Evolutionary conservation across 1,140 invertebrate species (phyloP), one percentile per base, ranked within the genome.

Genomic region (Diorhabda carinulata): DNA sequence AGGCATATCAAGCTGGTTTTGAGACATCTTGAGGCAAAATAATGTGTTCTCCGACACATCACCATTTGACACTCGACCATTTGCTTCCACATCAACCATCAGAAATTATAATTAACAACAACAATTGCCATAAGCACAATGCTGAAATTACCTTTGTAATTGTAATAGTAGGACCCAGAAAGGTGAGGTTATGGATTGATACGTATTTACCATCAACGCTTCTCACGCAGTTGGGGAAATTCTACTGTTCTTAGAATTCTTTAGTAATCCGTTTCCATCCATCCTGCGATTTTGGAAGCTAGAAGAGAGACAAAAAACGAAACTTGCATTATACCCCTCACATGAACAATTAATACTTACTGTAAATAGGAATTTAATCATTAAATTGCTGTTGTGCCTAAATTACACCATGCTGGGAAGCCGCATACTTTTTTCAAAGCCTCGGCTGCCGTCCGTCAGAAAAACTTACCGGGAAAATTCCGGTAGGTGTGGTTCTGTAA

Each of bases 151-250:
- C 75, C 57, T 73, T 85, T 85, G 59, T 84, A 83, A 70, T 85
- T 84, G 64, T 76, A 82, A 74, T 72, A 84, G 5, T 72, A 56
- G 4, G 76, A 73, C 59, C 82, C 82, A 52, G 73, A 74, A 57
- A 76, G 43, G 52, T n/a, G 43, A 81, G 81, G 60, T 67, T 66
- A 8, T 66, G 47, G 70, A 82, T 77, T 64, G 65, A 70, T 6
- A 83, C 74, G 74, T 83, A 80, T 73, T 84, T 84, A n/a, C 82
- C 81, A 74, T 85, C 82, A 6, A 86, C 66, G 5, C 81, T 78
- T 8, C 83, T 82, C 43, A 83, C 67, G 71, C 81, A 84, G 61
- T 81, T 74, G 43, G 83, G 82, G 76, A 85, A 84, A 74, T 83
- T 79, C 80, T 81, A 84, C 67, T 57, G 73, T 67, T 75, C 62